A percentile compares a stretch with the other conserved stretches of the same genome.
phyloP scores from a whole-genome alignment of 2,797 vertebrate species.

The Geotrypetes seraphini region DNA sequence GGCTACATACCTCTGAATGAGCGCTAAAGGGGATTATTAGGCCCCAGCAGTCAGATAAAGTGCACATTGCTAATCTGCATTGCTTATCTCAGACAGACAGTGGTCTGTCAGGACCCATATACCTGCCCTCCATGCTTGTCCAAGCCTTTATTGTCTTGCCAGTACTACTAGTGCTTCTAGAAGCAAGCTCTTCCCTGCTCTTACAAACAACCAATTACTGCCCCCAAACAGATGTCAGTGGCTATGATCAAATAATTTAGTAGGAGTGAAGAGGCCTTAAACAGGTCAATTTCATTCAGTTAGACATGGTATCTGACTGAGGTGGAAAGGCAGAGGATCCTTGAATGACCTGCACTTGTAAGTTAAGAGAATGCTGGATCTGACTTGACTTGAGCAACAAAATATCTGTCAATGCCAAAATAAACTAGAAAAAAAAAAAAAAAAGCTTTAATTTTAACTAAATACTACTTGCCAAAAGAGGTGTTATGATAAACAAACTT shows the following conservation, averaged over 20 bases:
- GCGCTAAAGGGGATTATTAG: conserved; percentile 62
- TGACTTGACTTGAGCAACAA: no score
- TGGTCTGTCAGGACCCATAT: conserved; percentile 46
- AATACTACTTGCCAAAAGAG: no score
- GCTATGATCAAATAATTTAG: conserved; percentile 78
- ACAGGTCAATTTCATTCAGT: conserved; percentile 78
- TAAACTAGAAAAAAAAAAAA: no score
- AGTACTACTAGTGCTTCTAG: conserved; percentile 21
- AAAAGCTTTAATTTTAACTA: no score
- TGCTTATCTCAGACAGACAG: conserved; percentile 68
- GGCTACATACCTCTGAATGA: conserved; percentile 49
- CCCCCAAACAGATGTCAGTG: conserved; percentile 67
- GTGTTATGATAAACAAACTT: no score
- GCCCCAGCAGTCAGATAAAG: conserved; percentile 54
- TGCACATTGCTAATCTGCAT: conserved; percentile 53
- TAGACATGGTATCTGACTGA: conserved; percentile 68
- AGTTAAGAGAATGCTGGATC: no score
- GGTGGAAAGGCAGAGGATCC: conserved; percentile 42
- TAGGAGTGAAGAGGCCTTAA: conserved; percentile 63
- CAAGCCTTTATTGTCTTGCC: conserved; percentile 54
- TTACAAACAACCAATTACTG: conserved; percentile 80
- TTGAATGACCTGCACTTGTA: conserved; percentile 37
- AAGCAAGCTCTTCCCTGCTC: conserved; percentile 49
- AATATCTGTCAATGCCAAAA: no score
- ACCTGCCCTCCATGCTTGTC: conserved; percentile 42